Evolutionary conservation across 2,113 vertebrate genomes (phyloP).

Genomic region (Microcebus murinus): DNA sequence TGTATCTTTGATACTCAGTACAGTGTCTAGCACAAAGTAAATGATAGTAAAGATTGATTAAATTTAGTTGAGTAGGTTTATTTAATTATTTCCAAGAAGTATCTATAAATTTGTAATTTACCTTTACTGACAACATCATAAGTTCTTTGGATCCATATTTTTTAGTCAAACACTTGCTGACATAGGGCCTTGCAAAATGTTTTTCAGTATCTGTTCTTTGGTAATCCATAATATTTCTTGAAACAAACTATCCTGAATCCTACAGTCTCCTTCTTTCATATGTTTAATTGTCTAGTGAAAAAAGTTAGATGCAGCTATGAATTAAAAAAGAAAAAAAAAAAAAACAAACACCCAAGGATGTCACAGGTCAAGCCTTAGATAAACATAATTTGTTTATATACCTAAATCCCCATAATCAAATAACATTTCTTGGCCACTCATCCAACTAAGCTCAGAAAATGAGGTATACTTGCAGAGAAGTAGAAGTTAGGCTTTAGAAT

Average conservation of each 20-base stretch:
- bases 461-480: background rate
- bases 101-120: background rate
- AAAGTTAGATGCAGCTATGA: background rate
- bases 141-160: background rate
- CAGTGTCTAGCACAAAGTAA: background rate
- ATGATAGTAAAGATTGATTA: background rate
- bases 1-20: background rate
- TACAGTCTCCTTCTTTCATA: background rate
- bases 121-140: background rate
- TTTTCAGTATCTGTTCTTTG: background rate
- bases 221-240: background rate
- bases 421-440: background rate
- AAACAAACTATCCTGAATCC: background rate
- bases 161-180: background rate
- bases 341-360: background rate
- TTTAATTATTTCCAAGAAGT: background rate
- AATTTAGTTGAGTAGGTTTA: background rate
- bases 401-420: background rate
- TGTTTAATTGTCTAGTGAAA: background rate
- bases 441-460: background rate
- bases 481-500: background rate
- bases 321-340: background rate
- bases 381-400: background rate
- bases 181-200: background rate
- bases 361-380: background rate